A percentile compares a stretch with the other conserved stretches of the same genome.
phyloP scores from a whole-genome alignment of 2,797 vertebrate species.

The Cebuella pygmaea region DNA sequence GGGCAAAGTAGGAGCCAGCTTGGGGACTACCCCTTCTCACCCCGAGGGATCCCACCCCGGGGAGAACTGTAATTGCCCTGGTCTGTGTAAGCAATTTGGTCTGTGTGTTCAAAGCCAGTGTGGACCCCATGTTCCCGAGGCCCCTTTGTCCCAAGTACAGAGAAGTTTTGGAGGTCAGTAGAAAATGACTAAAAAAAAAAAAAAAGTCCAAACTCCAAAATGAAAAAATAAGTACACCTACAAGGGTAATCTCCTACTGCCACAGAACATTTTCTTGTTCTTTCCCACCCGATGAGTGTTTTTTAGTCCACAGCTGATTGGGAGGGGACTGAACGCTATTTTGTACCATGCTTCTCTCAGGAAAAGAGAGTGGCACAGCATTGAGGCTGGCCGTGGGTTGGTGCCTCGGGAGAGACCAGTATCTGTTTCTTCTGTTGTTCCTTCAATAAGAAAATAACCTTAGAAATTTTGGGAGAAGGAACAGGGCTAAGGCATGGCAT shows the following conservation, averaged over 20 bases:
- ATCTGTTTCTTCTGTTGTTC: background rate
- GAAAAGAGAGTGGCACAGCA: fast-evolving
- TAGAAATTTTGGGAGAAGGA: background rate
- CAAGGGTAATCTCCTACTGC: background rate
- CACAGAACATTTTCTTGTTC: background rate
- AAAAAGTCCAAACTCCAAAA: background rate
- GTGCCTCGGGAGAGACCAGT: background rate
- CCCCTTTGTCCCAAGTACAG: background rate
- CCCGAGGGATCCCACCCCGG: fast-evolving
- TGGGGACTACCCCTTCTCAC: background rate
- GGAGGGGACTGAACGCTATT: background rate
- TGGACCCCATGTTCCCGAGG: background rate
- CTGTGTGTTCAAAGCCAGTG: background rate
- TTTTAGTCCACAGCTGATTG: background rate
- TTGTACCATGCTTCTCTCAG: background rate
- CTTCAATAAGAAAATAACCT: background rate
- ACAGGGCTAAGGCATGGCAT: background rate
- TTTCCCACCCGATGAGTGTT: background rate
- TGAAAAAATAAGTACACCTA: background rate
- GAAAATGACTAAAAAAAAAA: background rate
- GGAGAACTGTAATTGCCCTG: background rate
- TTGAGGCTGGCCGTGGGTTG: background rate
- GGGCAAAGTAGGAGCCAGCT: background rate
- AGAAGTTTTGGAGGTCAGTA: background rate
- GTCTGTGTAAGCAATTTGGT: background rate